Base-by-base conservation (phyloP, 2,888 invertebrate genomes). In the Eurytoma californica region DNA sequence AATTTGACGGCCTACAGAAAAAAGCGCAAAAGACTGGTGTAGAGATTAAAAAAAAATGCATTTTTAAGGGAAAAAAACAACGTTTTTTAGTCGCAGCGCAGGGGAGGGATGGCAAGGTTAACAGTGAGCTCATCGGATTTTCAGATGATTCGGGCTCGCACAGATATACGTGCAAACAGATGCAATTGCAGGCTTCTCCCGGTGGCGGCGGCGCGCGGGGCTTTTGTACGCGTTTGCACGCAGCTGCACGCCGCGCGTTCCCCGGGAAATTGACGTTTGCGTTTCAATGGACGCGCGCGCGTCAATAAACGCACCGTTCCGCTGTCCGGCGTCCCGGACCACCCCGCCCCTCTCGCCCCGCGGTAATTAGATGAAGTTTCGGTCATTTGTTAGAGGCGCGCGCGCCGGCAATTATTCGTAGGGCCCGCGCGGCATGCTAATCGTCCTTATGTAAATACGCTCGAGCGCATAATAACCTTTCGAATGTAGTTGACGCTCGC, bases 311-410 rank as follows among this genome's bases (percentile, higher is more conserved):
- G 75, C 63, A 58, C 66, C 70, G 72, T 78, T 82, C 82, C 80
- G 55, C 65, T 28, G 61, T 20, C 18, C 30, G 18, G 30, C 63
- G 18, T 63, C 39, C 63, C 39, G 39, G 39, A 7, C 39, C 39
- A 7, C 24, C 24, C 24, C 2, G 24, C 24, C 24, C 2, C 24
- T 24, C 39, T 5, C 39, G 5, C 39, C 39, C 9, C 39, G 47
- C 67, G 84, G 84, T 87, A 87, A 88, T 87, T 87, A 86, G 86
- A 86, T 86, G 85, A 87, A 87, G 86, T 86, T 87, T 84, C 72
- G 84, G 82, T 80, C 85, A 84, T 87, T 75, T 63, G 79, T 74
- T 77, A 66, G 73, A 13, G 60, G 47, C 60, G 51, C 82, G 81
- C 53, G 53, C 12, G 53, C 53, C 53, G 47, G 83, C 87, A 86